Evolutionary conservation across 2,888 invertebrate species (phyloP).

Genomic region (Seladonia tumulorum): DNA sequence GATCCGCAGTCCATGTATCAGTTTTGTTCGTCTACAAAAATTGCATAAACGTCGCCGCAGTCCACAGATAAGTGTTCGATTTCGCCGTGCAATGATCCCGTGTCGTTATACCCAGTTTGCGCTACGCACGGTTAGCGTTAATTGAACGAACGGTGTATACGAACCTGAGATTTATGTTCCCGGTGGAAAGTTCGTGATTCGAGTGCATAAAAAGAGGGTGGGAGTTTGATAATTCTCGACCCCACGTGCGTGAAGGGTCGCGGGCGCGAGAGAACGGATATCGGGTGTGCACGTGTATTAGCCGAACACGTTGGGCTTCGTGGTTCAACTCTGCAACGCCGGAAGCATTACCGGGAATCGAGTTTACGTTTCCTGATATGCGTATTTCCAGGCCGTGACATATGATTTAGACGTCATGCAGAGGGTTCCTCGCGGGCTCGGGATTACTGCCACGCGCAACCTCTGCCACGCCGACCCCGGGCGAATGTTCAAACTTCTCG

Average conservation of each 20-base stretch:
- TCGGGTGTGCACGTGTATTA: constrained; percentile 26
- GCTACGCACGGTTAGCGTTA: background rate
- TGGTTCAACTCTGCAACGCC: constrained; percentile 57
- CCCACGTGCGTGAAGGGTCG: background rate
- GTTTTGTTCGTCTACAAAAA: too few relatives aligned
- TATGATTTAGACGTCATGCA: constrained; percentile 58
- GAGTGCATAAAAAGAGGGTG: background rate
- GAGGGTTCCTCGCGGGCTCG: constrained; percentile 28
- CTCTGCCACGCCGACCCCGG: constrained; percentile 10
- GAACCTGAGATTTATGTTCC: background rate
- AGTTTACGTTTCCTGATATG: constrained; percentile 68
- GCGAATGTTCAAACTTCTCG: constrained; percentile 28
- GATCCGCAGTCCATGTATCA: too few relatives aligned
- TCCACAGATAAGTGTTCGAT: too few relatives aligned
- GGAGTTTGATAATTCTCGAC: constrained; percentile 1
- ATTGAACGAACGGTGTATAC: background rate
- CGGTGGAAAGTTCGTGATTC: background rate
- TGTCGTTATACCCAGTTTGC: too few relatives aligned
- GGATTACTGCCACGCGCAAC: constrained; percentile 50
- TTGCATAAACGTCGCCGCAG: too few relatives aligned
- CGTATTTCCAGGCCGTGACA: constrained; percentile 62
- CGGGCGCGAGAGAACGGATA: constrained; percentile 30
- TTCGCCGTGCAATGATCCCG: too few relatives aligned
- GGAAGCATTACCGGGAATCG: constrained; percentile 67
- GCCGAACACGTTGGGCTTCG: background rate